Evolutionary conservation across 1,140 invertebrate genomes (phyloP).

Genomic region (Spodoptera frugiperda): DNA sequence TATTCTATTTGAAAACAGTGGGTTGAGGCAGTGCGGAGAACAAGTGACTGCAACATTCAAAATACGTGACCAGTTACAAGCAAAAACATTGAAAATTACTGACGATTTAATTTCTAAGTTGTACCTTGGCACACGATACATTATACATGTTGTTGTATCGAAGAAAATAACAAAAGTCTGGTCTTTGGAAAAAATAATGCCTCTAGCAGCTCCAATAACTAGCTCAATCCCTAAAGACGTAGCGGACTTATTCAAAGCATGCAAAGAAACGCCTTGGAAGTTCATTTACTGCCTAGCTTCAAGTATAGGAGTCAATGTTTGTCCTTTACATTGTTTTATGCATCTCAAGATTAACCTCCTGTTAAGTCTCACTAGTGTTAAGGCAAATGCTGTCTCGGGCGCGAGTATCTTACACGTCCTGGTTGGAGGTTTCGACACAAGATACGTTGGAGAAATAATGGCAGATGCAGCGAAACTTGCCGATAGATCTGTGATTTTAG

Average conservation of each 20-base stretch:
- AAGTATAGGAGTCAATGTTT: slow-evolving; percentile 67
- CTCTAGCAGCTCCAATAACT: slow-evolving; percentile 59
- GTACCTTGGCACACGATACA: slow-evolving; percentile 63
- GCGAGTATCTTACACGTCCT: slow-evolving; percentile 74
- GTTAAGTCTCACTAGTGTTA: slow-evolving; percentile 74
- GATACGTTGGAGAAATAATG: slow-evolving; percentile 70
- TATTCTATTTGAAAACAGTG: slow-evolving; percentile 74
- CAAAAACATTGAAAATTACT: slow-evolving; percentile 61
- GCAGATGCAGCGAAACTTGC: slow-evolving; percentile 65
- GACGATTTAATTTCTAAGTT: slow-evolving; percentile 73
- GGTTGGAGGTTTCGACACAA: slow-evolving; percentile 66
- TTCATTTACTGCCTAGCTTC: slow-evolving; percentile 79
- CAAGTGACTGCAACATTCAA: slow-evolving; percentile 68
- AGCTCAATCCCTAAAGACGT: slow-evolving; percentile 65
- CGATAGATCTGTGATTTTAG: slow-evolving; percentile 60
- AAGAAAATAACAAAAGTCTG: slow-evolving; percentile 67
- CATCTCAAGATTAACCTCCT: slow-evolving; percentile 77
- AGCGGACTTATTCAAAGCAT: slow-evolving; percentile 63
- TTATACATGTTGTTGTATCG: slow-evolving; percentile 60
- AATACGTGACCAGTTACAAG: slow-evolving; percentile 57
- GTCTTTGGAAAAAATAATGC: slow-evolving; percentile 66
- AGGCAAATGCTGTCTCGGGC: slow-evolving; percentile 61
- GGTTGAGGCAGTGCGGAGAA: slow-evolving; percentile 73
- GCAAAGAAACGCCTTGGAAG: slow-evolving; percentile 71
- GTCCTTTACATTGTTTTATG: slow-evolving; percentile 76